These are phyloP conservation scores for Geotrypetes seraphini DNA, from an alignment of 2,797 vertebrate genomes.

Conservation along the genomic window DNA sequence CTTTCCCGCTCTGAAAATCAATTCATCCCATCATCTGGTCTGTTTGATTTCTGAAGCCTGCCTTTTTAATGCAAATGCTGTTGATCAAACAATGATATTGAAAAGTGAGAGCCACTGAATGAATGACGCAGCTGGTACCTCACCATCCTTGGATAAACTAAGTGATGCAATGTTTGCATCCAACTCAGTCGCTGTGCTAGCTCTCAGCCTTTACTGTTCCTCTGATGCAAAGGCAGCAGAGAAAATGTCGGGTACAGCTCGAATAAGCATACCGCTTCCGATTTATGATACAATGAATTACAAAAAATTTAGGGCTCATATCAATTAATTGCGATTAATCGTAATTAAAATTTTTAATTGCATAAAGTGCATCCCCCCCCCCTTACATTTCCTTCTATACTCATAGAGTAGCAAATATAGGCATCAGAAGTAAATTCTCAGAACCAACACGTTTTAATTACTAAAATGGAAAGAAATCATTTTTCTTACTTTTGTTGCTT, in stretches of 20 bases:
- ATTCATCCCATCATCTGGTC: neutral
- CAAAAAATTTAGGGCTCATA: too few species aligned
- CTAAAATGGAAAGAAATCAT: too few species aligned
- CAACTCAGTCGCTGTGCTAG: rapidly evolving
- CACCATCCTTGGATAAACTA: neutral
- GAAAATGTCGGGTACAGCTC: neutral
- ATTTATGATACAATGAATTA: neutral
- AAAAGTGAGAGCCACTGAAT: neutral
- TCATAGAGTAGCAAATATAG: too few species aligned
- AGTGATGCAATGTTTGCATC: neutral
- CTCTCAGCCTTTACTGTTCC: neutral
- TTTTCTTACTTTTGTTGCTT: too few species aligned
- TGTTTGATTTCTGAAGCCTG: neutral
- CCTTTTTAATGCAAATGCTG: neutral
- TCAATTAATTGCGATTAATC: too few species aligned
- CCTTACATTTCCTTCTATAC: too few species aligned
- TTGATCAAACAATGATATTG: neutral
- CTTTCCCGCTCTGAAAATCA: neutral
- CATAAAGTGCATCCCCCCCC: too few species aligned
- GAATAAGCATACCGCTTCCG: neutral
- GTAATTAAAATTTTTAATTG: too few species aligned
- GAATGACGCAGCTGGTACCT: neutral
- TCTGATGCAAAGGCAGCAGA: neutral
- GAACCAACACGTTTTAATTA: too few species aligned
- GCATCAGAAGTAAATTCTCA: too few species aligned